Evolutionary conservation across 2,797 vertebrate species (phyloP).

Genomic region (Enteromius trimaculatus): DNA sequence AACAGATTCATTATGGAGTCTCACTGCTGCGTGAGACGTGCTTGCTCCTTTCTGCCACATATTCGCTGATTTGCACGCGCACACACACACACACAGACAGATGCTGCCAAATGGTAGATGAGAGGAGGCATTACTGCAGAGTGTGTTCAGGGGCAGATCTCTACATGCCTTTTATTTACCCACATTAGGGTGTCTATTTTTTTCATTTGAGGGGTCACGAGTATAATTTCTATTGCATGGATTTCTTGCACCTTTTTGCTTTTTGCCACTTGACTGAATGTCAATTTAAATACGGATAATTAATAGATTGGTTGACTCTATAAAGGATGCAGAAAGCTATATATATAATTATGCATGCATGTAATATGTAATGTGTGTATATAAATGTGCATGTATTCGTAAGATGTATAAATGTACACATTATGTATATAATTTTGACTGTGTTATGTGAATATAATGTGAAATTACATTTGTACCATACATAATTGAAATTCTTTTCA

Average conservation of each 20-base stretch:
- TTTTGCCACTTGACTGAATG: conserved; percentile 27
- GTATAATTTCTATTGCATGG: not conserved
- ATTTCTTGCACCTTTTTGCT: conserved; percentile 8
- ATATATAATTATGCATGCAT: too few species aligned
- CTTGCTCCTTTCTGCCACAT: conserved; percentile 60
- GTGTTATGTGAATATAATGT: too few species aligned
- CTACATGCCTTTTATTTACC: conserved; percentile 41
- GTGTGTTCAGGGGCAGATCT: conserved; percentile 47
- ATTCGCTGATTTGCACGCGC: conserved; percentile 56
- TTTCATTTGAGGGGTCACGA: conserved; percentile 16
- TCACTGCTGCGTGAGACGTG: conserved; percentile 62
- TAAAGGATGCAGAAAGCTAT: not conserved
- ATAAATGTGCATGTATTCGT: too few species aligned
- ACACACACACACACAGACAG: conserved; percentile 49
- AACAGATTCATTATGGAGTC: conserved; percentile 69
- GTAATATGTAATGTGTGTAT: too few species aligned
- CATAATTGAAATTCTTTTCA: too few species aligned
- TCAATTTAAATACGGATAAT: conserved; percentile 17
- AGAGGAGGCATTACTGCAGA: conserved; percentile 35
- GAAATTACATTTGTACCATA: too few species aligned
- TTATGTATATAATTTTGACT: too few species aligned
- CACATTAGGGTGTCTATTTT: conserved; percentile 36
- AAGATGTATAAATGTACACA: too few species aligned
- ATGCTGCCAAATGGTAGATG: conserved; percentile 44
- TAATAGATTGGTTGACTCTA: not conserved